Evolutionary conservation across 2,888 invertebrate genomes (phyloP).

Genomic region (Proisotoma minuta): DNA sequence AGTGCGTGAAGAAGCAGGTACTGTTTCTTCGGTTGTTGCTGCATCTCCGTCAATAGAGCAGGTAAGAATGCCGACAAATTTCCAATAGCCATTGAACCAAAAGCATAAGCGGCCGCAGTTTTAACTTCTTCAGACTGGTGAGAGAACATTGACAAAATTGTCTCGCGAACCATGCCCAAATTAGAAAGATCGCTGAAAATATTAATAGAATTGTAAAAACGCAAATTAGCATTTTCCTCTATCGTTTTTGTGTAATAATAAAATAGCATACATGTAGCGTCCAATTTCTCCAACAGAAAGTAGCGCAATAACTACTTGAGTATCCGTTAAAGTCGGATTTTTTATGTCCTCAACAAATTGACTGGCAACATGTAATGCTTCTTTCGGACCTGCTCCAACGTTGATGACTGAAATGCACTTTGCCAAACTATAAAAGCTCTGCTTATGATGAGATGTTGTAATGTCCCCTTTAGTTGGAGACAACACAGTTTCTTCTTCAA

Average conservation of each 20-base stretch:
- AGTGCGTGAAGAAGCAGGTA: slow-evolving; percentile 93
- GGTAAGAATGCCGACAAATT: slow-evolving; percentile 90
- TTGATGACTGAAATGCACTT: slow-evolving; percentile 94
- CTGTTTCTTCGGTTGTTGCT: slow-evolving; percentile 88
- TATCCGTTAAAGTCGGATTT: slow-evolving; percentile 66
- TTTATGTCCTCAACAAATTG: slow-evolving; percentile 64
- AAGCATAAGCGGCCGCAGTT: slow-evolving; percentile 92
- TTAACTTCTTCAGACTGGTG: slow-evolving; percentile 86
- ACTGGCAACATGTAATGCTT: slow-evolving; percentile 59
- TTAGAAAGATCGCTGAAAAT: slow-evolving; percentile 67
- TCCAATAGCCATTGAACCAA: slow-evolving; percentile 93
- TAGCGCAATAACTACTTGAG: slow-evolving; percentile 85
- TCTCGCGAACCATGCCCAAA: slow-evolving; percentile 68
- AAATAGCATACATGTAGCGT: slow-evolving; percentile 69
- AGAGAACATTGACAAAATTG: slow-evolving; percentile 79
- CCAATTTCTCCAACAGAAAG: slow-evolving; percentile 97
- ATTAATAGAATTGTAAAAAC: neutral
- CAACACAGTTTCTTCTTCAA: slow-evolving; percentile 63
- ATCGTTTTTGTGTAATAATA: too few species aligned
- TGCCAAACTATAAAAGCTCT: slow-evolving; percentile 90
- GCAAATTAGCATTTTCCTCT: neutral
- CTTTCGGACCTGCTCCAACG: slow-evolving; percentile 64
- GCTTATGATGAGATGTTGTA: slow-evolving; percentile 58
- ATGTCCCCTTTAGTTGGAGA: slow-evolving; percentile 48
- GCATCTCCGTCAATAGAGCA: slow-evolving; percentile 88